Percentiles rank a stretch among this genome's conserved stretches.
These are phyloP conservation scores for Elephas maximus DNA, from an alignment of 2,113 vertebrate species.

Conservation along the genomic window DNA sequence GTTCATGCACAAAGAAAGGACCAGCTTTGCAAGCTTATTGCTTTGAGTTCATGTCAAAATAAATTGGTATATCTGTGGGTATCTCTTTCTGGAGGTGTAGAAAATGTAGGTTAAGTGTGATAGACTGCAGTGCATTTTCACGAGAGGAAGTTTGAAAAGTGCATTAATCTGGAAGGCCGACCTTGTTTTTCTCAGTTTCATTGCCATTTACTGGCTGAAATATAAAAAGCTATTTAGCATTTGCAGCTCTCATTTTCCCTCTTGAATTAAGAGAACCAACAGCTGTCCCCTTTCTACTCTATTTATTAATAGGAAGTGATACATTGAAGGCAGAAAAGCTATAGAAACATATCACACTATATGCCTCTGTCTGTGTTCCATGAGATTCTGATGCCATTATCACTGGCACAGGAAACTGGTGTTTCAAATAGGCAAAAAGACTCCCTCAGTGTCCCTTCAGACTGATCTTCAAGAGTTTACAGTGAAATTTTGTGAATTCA, in stretches of 20 bases:
- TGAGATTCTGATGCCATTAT: neutral
- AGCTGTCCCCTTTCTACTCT: neutral
- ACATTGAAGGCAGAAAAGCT: neutral
- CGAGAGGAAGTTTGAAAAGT: slow-evolving; percentile 58
- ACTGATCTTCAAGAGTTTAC: neutral
- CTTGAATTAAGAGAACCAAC: slow-evolving; percentile 58
- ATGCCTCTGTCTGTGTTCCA: neutral
- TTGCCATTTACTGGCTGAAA: slow-evolving; percentile 54
- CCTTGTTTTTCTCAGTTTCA: slow-evolving; percentile 29
- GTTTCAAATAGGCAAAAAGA: neutral
- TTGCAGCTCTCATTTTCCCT: slow-evolving; percentile 26
- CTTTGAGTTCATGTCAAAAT: slow-evolving; percentile 76
- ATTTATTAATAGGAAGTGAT: neutral
- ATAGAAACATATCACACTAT: neutral
- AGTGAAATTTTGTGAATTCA: neutral
- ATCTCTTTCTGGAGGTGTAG: slow-evolving; percentile 76
- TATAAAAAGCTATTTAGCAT: slow-evolving; percentile 11
- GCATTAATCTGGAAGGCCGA: slow-evolving; percentile 15
- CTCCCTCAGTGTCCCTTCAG: neutral
- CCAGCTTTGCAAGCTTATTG: slow-evolving; percentile 68
- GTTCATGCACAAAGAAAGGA: slow-evolving; percentile 63
- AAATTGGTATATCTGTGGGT: slow-evolving; percentile 78
- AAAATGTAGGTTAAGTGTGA: slow-evolving; percentile 78
- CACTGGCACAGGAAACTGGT: neutral
- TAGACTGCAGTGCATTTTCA: slow-evolving; percentile 54